These are phyloP conservation scores for Homalodisca vitripennis DNA, from an alignment of 1,140 invertebrate species.

Conservation along the genomic window DNA sequence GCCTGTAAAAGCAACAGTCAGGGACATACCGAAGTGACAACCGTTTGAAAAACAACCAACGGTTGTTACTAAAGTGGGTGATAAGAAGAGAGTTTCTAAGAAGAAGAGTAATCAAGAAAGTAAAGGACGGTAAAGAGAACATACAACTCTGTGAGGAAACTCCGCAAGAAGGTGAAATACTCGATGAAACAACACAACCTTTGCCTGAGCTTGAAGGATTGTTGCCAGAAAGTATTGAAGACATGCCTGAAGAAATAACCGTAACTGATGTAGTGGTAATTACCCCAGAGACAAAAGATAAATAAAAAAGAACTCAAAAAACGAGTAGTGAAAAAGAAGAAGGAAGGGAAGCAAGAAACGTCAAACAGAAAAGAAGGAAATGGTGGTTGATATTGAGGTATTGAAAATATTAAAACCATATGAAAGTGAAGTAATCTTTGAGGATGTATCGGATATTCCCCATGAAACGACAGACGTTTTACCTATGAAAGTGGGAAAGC, in stretches of 20 bases:
- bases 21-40: conserved; percentile 36
- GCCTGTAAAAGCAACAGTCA: neutral
- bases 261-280: conserved; percentile 47
- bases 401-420: neutral
- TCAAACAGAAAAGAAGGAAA: conserved; percentile 2
- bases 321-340: conserved; percentile 34
- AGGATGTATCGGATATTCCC: conserved; percentile 9
- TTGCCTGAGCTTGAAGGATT: conserved; percentile 33
- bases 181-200: conserved; percentile 26
- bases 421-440: conserved; percentile 34
- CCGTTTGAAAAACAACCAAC: conserved; percentile 40
- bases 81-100: conserved; percentile 42
- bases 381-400: neutral
- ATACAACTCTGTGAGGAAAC: conserved; percentile 42
- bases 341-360: conserved; percentile 36
- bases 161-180: conserved; percentile 22
- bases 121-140: conserved; percentile 34
- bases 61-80: conserved; percentile 19
- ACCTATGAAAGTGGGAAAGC: too few species aligned
- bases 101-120: conserved; percentile 39
- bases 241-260: conserved; percentile 44
- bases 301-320: conserved; percentile 30
- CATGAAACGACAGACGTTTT: too few species aligned
- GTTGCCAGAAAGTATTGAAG: conserved; percentile 35
- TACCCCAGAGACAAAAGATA: conserved; percentile 41